Evolutionary conservation across 2,113 vertebrate genomes (phyloP).

Genomic region (Progne subis): DNA sequence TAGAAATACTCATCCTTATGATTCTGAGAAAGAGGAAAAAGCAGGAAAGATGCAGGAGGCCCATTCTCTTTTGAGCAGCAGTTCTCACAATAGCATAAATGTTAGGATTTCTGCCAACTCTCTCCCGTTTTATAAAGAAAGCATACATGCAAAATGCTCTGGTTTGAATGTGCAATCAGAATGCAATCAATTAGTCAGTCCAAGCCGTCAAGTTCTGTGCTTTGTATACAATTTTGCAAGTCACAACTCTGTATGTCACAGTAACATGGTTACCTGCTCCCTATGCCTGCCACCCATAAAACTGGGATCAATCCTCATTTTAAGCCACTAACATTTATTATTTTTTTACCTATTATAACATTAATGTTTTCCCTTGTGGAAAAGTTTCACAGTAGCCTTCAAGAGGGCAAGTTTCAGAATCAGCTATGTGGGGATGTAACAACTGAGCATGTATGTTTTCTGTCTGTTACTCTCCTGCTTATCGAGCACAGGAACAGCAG

Average conservation of each 20-base stretch:
- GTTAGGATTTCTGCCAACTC: neutral
- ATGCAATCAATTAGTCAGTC: neutral
- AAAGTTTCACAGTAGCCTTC: neutral
- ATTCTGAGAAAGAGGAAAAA: neutral
- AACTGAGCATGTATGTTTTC: neutral
- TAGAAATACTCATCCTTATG: neutral
- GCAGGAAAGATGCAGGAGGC: neutral
- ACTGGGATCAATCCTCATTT: neutral
- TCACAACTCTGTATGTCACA: neutral
- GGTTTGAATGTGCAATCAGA: neutral
- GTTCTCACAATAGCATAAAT: neutral
- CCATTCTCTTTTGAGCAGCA: neutral
- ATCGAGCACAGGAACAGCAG: neutral
- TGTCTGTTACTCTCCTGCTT: neutral
- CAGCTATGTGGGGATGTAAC: neutral
- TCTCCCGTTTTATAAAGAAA: neutral
- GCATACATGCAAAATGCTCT: neutral
- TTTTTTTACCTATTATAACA: neutral
- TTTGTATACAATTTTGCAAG: neutral
- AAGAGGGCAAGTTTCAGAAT: neutral
- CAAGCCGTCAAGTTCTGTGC: neutral
- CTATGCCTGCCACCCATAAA: neutral
- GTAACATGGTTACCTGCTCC: neutral
- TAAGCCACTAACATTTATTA: neutral
- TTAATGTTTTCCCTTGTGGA: neutral